Evolutionary conservation across 1,140 invertebrate species (phyloP).

Genomic region (Acromyrmex heyeri): DNA sequence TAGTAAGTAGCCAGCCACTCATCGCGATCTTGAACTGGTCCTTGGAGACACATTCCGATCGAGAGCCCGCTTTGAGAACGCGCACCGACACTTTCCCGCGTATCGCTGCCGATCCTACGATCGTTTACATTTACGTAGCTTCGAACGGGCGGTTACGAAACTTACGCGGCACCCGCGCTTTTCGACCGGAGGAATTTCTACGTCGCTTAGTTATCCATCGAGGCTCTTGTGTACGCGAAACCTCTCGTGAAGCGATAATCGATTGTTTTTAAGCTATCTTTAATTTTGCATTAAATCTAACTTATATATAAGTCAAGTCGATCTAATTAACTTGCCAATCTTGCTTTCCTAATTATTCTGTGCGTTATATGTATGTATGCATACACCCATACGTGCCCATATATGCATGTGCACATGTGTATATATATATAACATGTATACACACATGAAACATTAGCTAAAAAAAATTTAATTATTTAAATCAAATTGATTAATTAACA

Average conservation of each 20-base stretch:
- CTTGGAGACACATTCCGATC: neutral
- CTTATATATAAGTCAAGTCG: neutral
- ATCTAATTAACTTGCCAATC: neutral
- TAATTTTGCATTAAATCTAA: neutral
- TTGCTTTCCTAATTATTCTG: neutral
- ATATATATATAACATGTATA: neutral
- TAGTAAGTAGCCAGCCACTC: neutral
- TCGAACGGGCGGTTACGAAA: slow-evolving; percentile 27
- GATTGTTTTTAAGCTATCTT: neutral
- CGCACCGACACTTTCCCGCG: slow-evolving; percentile 13
- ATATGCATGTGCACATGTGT: neutral
- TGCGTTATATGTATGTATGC: neutral
- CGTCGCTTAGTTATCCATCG: too few species aligned
- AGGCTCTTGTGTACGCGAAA: neutral
- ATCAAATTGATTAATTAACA: neutral
- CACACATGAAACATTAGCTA: neutral
- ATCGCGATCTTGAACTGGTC: neutral
- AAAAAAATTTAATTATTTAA: neutral
- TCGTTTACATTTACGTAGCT: slow-evolving; percentile 13
- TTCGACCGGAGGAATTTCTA: neutral
- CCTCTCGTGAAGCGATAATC: neutral
- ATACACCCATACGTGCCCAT: neutral
- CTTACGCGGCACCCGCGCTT: slow-evolving; percentile 20
- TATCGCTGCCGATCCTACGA: neutral
- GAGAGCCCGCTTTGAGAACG: neutral